Evolutionary conservation across 1,140 invertebrate genomes (phyloP), one percentile per base, ranked within the genome.

Genomic region (Stegodyphus mimosarum): DNA sequence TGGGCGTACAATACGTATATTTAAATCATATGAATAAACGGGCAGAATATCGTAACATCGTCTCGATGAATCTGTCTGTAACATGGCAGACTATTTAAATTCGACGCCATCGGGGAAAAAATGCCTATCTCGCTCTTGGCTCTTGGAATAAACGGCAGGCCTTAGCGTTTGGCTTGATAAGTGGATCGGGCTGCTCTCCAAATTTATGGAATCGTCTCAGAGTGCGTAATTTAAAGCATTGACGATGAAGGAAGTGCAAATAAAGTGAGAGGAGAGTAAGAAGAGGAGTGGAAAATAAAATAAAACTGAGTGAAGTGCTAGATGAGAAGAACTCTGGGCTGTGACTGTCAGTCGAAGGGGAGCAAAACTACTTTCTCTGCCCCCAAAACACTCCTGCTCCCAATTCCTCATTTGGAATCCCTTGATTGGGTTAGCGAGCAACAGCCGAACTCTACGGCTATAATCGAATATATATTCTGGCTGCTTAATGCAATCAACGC

Each of bases 381-480:
- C 33, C 33, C 33, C 33, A 60, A 52, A 60, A 18, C 18, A 74
- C 33, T 74, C 55, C 51, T 52, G 18, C 50, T 74, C 52, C 52
- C 72, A 50, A 60, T 74, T 18, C 53, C 51, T 74, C 72, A 52
- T 74, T 74, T 74, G 72, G 72, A 33, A 52, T 77, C 18, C 75
- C 60, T 63, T 77, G 75, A 77, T 77, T 77, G 75, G 60, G 60
- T 77, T 64, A 77, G 75, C 53, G 53, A 67, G 63, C n/a, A 49
- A 49, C 49, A 74, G 72, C 55, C 18, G 72, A 48, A 50, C 33
- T 52, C 15, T 9, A n/a, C 33, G 53, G 55, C 72, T 74, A 77
- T 77, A 77, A 77, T 77, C 75, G 60, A 77, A 77, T 77, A n/a
- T 77, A 77, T 77, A 77, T 77, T 77, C 75, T 67, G 75, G 60